phyloP scores from a whole-genome alignment of 2,113 vertebrate species.

The Arenaria interpres region DNA sequence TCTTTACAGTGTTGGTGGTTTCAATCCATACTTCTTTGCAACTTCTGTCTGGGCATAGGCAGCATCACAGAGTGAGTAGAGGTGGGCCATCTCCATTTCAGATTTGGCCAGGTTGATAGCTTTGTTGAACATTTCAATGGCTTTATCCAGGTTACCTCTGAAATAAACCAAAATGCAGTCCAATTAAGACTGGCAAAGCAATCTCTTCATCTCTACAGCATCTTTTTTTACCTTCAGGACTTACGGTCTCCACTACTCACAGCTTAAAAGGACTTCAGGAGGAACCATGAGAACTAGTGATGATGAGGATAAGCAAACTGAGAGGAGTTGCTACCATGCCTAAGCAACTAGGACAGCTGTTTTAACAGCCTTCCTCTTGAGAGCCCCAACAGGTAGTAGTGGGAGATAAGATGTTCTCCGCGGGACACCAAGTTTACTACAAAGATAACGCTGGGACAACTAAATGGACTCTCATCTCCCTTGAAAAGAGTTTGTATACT shows the following conservation, averaged over 20 bases:
- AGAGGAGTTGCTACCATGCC: background rate
- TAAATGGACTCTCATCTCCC: background rate
- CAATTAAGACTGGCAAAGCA: background rate
- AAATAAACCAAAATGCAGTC: slow-evolving; percentile 41
- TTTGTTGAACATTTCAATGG: slow-evolving; percentile 99
- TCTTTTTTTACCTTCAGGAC: background rate
- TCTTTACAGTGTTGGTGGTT: slow-evolving; percentile 94
- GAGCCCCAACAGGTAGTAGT: fast-evolving
- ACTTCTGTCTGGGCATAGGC: slow-evolving; percentile 99
- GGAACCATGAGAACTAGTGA: background rate
- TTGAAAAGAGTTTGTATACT: background rate
- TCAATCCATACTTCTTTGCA: slow-evolving; percentile 97
- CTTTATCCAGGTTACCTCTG: slow-evolving; percentile 98
- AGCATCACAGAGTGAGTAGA: slow-evolving; percentile 97
- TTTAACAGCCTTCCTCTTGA: background rate
- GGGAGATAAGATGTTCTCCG: background rate
- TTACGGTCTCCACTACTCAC: background rate
- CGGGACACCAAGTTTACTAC: background rate
- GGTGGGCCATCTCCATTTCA: slow-evolving; percentile 99
- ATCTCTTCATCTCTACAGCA: background rate
- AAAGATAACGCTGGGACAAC: background rate
- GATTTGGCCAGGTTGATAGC: slow-evolving; percentile 99
- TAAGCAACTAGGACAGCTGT: background rate
- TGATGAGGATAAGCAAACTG: background rate
- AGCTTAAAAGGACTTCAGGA: background rate